Conservation (phyloP, 2,888 invertebrate genomes). For the Halictus quadricinctus region DNA sequence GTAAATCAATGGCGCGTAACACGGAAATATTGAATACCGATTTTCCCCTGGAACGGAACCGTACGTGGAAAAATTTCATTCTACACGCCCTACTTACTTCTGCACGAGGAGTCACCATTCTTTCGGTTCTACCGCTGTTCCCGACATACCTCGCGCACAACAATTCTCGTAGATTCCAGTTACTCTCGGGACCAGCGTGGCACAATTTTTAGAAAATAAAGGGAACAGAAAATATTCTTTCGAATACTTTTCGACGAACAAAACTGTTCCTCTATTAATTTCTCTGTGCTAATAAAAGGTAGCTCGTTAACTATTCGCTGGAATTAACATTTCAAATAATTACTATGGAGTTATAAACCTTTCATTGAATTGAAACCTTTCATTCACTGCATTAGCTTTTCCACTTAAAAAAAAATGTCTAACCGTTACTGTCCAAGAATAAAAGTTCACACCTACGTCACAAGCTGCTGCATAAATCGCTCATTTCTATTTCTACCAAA, state of each 20-base stretch:
- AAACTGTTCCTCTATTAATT: not conserved
- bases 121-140: not conserved
- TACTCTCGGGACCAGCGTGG: not conserved
- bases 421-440: too few species aligned
- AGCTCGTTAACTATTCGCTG: not conserved
- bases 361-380: too few species aligned
- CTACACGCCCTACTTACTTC: not conserved
- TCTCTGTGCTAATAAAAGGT: not conserved
- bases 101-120: not conserved
- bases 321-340: too few species aligned
- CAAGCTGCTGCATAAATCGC: too few species aligned
- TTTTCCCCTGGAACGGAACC: not conserved
- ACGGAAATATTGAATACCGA: constrained; percentile 12
- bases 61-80: constrained; percentile 6
- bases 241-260: not conserved
- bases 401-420: too few species aligned
- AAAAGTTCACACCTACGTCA: too few species aligned
- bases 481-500: too few species aligned
- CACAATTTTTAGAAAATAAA: not conserved
- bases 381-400: too few species aligned
- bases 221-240: not conserved
- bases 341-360: too few species aligned
- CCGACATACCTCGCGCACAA: not conserved
- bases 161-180: not conserved
- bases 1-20: constrained; percentile 6